Base-by-base conservation (phyloP, 2,888 invertebrate genomes). In the Spodoptera littoralis region DNA sequence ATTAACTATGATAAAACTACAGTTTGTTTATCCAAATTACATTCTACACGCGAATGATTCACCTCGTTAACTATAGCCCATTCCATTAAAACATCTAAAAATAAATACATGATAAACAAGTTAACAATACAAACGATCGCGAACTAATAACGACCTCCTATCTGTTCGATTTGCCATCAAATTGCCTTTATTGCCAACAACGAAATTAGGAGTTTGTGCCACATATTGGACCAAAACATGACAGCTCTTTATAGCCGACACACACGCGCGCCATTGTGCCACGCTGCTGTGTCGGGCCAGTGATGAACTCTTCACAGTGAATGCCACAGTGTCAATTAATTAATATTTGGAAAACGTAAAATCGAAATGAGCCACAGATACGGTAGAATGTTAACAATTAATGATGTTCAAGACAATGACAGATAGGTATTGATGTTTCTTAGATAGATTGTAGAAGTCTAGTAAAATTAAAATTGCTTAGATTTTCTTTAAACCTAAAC, bases 131-230 rank as follows among this genome's bases (percentile, higher is more conserved):
- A 36, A 47, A 47, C 12, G 13, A 18, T 46, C n/a, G 24, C 54
- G 13, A 41, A 47, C 22, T 22, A 22, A 22, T 52, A 60, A 48
- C 56, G 13, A 54, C 9, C 45, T 45, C 6, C 48, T 49, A 46
- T 62, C 43, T 11, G 46, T 54, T 54, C 12, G 27, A 51, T 54
- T 57, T 51, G 11, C 46, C 57, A 57, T 57, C 43, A 51, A 68
- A 63, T 54, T 57, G 43, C 45, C 12, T 67, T 50, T 63, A 68
- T 63, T 63, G 49, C 11, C 18, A n/a, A 43, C 52, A 11, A 1
- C 53, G 8, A 63, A 68, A 68, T 50, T 43, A 41, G 43, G 41
- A 49, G 52, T 61, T 44, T 13, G 55, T 41, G 8, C 4, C 46
- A 62, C 46, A 41, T 30, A 45, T 45, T 54, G 45, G 30, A 11